Percentiles rank a stretch among this genome's conserved stretches.
phyloP scores from a whole-genome alignment of 2,113 vertebrate genomes.

The Melanotaenia duboulayi region DNA sequence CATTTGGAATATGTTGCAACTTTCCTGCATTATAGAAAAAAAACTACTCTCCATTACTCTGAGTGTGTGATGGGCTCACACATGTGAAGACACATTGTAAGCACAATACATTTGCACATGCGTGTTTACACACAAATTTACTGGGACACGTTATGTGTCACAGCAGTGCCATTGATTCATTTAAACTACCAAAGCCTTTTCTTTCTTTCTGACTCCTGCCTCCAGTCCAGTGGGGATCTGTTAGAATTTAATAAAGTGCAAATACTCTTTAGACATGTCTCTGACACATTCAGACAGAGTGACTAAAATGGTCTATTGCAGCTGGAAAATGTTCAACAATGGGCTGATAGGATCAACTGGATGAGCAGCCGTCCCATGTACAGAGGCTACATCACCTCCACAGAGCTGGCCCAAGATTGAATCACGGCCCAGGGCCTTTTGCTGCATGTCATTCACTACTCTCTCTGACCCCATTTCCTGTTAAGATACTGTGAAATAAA shows the following conservation, averaged over 20 bases:
- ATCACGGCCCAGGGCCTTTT: too few species aligned
- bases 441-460: too few species aligned
- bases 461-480: too few species aligned
- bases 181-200: constrained; percentile 3
- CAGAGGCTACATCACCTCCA: too few species aligned
- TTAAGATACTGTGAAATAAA: too few species aligned
- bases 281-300: constrained; percentile 1
- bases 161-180: constrained; percentile 20
- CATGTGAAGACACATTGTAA: too few species aligned
- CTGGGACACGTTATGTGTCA: constrained; percentile 13
- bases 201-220: constrained; percentile 19
- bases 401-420: too few species aligned
- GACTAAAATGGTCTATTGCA: background rate
- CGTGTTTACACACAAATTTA: background rate
- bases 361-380: too few species aligned
- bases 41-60: too few species aligned
- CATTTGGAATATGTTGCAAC: too few species aligned
- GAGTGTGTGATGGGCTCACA: too few species aligned
- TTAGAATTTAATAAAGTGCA: constrained; percentile 4
- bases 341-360: background rate
- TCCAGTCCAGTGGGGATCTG: constrained; percentile 19
- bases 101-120: constrained; percentile 5
- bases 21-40: too few species aligned
- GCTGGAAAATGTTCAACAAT: background rate
- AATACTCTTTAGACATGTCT: constrained; percentile 1